Percentiles rank a stretch among this genome's conserved stretches.
Conservation (phyloP, 2,113 vertebrate species). For the Geothlypis trichas region DNA sequence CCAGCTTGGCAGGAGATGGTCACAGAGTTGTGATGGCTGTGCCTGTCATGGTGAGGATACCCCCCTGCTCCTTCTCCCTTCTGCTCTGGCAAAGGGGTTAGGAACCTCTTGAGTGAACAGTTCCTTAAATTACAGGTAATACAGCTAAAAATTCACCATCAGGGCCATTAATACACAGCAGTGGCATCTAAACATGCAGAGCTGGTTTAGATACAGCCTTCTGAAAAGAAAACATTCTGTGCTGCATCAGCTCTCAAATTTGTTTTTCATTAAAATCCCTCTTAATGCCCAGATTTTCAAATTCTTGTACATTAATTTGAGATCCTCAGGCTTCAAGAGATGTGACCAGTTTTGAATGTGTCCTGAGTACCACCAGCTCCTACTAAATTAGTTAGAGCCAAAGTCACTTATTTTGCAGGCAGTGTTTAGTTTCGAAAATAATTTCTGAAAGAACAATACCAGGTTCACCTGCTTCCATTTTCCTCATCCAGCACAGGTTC, state of each 20-base stretch:
- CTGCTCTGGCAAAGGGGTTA: background rate
- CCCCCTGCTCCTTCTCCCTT: background rate
- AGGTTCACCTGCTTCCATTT: background rate
- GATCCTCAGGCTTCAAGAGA: background rate
- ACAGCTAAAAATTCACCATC: background rate
- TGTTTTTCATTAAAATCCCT: background rate
- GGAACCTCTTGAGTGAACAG: background rate
- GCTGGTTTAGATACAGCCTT: background rate
- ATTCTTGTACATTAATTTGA: background rate
- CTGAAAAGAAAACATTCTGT: background rate
- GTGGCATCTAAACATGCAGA: background rate
- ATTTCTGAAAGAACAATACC: background rate
- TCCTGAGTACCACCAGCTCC: background rate
- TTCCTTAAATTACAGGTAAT: background rate
- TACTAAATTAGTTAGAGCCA: background rate
- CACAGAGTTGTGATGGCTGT: fast-evolving
- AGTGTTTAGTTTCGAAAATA: background rate
- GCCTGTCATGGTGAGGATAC: background rate
- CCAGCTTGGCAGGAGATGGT: background rate
- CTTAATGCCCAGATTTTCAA: background rate
- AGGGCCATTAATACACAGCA: background rate
- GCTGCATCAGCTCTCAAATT: background rate
- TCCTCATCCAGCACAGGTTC: background rate
- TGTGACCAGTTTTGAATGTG: background rate
- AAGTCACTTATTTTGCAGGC: background rate